phyloP scores from a whole-genome alignment of 2,797 vertebrate species.

The Lacerta viridis region DNA sequence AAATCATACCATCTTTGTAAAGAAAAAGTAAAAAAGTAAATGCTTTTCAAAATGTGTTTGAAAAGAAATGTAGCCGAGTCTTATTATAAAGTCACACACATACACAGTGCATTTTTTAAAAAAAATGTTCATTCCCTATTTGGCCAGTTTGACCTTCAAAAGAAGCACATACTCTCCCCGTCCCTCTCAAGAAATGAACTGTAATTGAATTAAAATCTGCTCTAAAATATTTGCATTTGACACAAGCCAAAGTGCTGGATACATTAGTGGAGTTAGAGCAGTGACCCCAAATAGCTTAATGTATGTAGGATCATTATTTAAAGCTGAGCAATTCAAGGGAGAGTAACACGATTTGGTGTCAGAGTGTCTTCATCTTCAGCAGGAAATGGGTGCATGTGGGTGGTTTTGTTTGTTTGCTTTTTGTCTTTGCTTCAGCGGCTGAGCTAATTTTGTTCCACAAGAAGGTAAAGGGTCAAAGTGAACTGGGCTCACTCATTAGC shows the following conservation, averaged over 20 bases:
- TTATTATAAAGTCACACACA: not conserved
- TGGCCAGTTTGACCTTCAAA: constrained; percentile 63
- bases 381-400: not conserved
- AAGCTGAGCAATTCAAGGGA: constrained; percentile 47
- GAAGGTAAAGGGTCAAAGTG: constrained; percentile 25
- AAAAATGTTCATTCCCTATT: constrained; percentile 41
- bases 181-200: constrained; percentile 40
- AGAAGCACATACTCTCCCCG: constrained; percentile 21
- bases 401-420: not conserved
- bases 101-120: no score
- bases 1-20: not conserved
- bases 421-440: not conserved
- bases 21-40: not conserved
- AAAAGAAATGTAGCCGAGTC: not conserved
- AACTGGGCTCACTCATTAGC: not conserved
- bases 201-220: constrained; percentile 69
- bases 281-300: constrained; percentile 61
- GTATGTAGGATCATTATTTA: constrained; percentile 58
- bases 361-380: constrained; percentile 27
- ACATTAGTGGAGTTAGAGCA: constrained; percentile 64
- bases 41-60: not conserved
- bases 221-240: constrained; percentile 64
- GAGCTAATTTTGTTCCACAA: not conserved
- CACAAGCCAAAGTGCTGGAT: constrained; percentile 45
- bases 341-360: constrained; percentile 18